Evolutionary conservation across 2,113 vertebrate species (phyloP).

Genomic region (Dromaius novaehollandiae): DNA sequence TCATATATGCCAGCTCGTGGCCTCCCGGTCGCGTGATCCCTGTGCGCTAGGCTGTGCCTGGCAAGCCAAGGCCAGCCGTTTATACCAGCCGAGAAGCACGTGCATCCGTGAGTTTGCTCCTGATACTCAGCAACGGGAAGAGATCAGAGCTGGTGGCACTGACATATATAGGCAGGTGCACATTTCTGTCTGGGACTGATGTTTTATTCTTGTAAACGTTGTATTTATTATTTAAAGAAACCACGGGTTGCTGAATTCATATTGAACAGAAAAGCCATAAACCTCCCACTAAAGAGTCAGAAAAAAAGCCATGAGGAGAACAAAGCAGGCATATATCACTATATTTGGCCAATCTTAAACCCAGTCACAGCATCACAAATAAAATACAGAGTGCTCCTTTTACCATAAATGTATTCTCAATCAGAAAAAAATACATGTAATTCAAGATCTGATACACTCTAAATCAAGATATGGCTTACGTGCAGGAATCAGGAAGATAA

Average conservation of each 20-base stretch:
- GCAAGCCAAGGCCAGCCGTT: background rate
- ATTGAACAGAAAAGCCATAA: constrained; percentile 22
- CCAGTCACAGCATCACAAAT: background rate
- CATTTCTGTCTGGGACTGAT: constrained; percentile 3
- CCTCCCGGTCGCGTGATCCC: background rate
- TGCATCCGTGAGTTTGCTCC: background rate
- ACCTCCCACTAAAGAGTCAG: constrained; percentile 33
- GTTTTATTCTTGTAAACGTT: constrained; percentile 31
- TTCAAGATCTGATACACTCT: constrained; percentile 5
- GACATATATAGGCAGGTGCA: background rate
- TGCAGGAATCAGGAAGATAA: constrained; percentile 25
- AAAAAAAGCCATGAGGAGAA: constrained; percentile 6
- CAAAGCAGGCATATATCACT: constrained; percentile 47
- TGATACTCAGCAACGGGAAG: background rate
- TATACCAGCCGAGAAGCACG: background rate
- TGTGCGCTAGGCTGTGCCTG: background rate
- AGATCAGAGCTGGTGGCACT: background rate
- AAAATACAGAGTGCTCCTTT: background rate
- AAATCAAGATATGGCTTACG: constrained; percentile 18
- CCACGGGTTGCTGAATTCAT: background rate
- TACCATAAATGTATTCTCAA: constrained; percentile 19
- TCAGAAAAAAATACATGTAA: constrained; percentile 10
- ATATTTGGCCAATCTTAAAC: background rate
- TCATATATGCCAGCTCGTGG: background rate
- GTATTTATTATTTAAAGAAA: constrained; percentile 49